Base-by-base conservation (phyloP, 2,113 vertebrate species). In the Syngnathus scovelli region DNA sequence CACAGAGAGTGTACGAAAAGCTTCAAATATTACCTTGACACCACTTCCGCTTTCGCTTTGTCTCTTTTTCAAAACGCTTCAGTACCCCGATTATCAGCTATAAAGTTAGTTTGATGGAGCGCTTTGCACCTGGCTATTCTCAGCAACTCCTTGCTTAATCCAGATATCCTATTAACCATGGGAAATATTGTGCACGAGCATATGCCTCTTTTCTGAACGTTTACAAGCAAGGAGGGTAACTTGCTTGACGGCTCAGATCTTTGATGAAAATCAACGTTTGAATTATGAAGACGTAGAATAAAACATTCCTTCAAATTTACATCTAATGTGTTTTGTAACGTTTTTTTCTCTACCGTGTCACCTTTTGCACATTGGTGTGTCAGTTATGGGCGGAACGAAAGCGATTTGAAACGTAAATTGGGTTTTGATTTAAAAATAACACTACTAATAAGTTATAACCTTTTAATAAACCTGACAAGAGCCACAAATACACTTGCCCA, bases 21-120 rank as follows among this genome's bases (percentile, higher is more conserved):
- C 10, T 62, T 46, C 11, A 43, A 5, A 7, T 0, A 0, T 8
- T 43, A 10, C 16, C 15, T 27, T 7, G 6, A 0, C 6, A 49
- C 0, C 10, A 1, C 0, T 33, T 1, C 0, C 10, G 0, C 63
- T 69, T 78, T 80, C 36, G 70, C 37, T 55, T 75, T 44, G 0
- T 0, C 4, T 11, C 15, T 5, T 44, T 58, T 27, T 16, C 27
- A 66, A 16, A 3, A 2, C 7, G 41, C 13, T 12, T 27, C 27
- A 33, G 27, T 33, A 33, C 27, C 27, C 8, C n/a, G 44, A 46
- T 8, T 43, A 13, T 13, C 9, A 6, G 1, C 1, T 7, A 23
- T 15, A 43, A 44, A 23, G 59, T 27, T 62, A 9, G 3, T 16
- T 58, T 58, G 6, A 1, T 36, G 27, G 11, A 6, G 1, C 5